These are phyloP conservation scores for Paraescarpia echinospica DNA, from an alignment of 1,140 invertebrate species.

Conservation along the genomic window DNA sequence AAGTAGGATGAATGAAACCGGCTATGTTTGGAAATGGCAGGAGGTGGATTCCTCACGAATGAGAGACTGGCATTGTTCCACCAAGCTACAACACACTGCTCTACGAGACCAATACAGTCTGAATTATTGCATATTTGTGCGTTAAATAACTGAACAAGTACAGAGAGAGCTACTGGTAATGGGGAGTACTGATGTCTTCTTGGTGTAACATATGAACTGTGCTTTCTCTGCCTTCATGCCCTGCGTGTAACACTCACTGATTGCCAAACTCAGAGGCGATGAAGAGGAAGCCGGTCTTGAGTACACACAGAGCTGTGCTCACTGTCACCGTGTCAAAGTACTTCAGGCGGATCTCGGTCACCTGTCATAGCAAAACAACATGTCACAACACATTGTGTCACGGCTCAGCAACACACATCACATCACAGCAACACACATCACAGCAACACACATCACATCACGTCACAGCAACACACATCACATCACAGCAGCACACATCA, in stretches of 20 bases:
- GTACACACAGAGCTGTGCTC: conserved; percentile 92
- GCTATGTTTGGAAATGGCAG: too few relatives aligned
- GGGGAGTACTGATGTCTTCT: background rate
- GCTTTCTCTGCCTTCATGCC: background rate
- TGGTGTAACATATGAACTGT: background rate
- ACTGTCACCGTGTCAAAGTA: conserved; percentile 99
- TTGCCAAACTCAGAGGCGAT: conserved; percentile 99
- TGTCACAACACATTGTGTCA: background rate
- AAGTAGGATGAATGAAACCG: too few relatives aligned
- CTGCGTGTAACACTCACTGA: conserved; percentile 76
- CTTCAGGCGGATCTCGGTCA: conserved; percentile 98
- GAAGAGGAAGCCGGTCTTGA: conserved; percentile 98
- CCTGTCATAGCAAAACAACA: conserved; percentile 44
- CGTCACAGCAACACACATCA: too few relatives aligned
- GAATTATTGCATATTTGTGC: background rate
- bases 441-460: background rate
- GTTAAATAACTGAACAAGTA: too few relatives aligned
- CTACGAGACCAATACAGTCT: background rate
- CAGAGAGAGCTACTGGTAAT: background rate
- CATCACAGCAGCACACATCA: too few relatives aligned
- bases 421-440: background rate
- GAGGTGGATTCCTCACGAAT: too few relatives aligned
- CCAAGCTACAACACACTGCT: too few relatives aligned
- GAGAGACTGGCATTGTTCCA: too few relatives aligned
- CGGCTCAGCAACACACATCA: background rate